Evolutionary conservation across 1,140 invertebrate species (phyloP).

Genomic region (Pinna nobilis): DNA sequence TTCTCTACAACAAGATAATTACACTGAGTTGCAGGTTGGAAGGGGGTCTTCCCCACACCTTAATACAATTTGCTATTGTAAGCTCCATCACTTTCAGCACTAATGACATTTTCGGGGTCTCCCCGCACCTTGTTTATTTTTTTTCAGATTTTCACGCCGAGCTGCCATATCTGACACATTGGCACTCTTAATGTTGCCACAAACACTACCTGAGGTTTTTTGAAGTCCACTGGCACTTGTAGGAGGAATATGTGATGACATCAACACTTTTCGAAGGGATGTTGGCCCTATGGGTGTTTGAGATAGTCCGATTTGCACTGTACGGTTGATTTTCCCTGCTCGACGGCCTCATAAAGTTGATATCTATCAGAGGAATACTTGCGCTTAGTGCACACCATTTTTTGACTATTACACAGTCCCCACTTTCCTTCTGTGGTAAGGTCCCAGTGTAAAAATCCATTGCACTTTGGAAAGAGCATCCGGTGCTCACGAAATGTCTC

Average conservation of each 20-base stretch:
- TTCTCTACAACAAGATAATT: not conserved
- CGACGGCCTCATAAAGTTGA: not conserved
- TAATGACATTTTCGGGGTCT: not conserved
- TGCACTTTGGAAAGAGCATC: not conserved
- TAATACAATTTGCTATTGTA: conserved; percentile 4
- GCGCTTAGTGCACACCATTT: conserved; percentile 2
- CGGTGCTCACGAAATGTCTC: not conserved
- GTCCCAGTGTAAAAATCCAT: conserved; percentile 1
- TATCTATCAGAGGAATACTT: not conserved
- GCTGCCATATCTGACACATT: not conserved
- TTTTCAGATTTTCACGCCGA: not conserved
- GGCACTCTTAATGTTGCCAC: not conserved
- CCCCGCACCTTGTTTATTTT: not conserved
- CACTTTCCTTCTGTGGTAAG: not conserved
- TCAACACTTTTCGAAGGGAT: not conserved
- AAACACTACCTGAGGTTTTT: not conserved
- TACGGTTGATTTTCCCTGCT: not conserved
- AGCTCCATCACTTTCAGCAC: not conserved
- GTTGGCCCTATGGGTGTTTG: not conserved
- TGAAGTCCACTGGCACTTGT: not conserved
- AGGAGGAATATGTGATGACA: not conserved
- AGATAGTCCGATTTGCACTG: not conserved
- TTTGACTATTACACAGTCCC: not conserved
- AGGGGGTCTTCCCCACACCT: not conserved
- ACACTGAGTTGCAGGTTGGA: not conserved